Base-by-base conservation (phyloP, 1,140 invertebrate species). In the Bombus polaris region DNA sequence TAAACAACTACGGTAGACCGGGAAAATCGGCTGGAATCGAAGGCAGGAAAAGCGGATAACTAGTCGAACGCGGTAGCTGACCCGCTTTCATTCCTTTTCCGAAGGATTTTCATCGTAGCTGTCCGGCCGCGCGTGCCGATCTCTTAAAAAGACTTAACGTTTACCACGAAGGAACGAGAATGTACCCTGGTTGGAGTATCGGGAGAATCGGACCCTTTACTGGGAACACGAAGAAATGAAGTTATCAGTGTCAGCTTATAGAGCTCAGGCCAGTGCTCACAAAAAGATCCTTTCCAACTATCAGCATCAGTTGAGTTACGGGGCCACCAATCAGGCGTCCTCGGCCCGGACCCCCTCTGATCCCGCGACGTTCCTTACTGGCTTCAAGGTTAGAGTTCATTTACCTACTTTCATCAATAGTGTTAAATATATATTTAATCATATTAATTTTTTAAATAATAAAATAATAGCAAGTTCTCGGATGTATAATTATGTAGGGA, bases 261-360 rank as follows among this genome's bases (percentile, higher is more conserved):
- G 97, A 94, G 97, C 97, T 93, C 97, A 98, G 94, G 97, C 97
- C 94, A 97, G 97, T 89, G 97, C 97, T 93, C 97, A 97, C 94
- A 97, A 97, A 95, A 98, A 97, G 95, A 97, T 98, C 92, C 96
- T 97, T 89, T 97, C 96, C 92, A 97, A 96, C 91, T 97, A 97
- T 94, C 97, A 97, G 93, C 96, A 97, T 88, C 97, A 97, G 95
- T 95, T 97, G 89, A 97, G 97, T 93, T 98, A 98, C 96, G 97
- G 97, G 88, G 97, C 97, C 87, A 97, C 97, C 77, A 97, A 96
- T 87, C 97, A 96, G 87, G 95, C 95, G 79, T 94, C 95, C 83
- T 94, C 96, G 87, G 93, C 95, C 93, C 94, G 95, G 95, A 93
- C 94, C 95, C 93, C 96, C 93, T 95, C 95, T 93, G 94, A 94